Base-by-base conservation (phyloP, 1,140 invertebrate species). In the Temnothorax nylanderi region DNA sequence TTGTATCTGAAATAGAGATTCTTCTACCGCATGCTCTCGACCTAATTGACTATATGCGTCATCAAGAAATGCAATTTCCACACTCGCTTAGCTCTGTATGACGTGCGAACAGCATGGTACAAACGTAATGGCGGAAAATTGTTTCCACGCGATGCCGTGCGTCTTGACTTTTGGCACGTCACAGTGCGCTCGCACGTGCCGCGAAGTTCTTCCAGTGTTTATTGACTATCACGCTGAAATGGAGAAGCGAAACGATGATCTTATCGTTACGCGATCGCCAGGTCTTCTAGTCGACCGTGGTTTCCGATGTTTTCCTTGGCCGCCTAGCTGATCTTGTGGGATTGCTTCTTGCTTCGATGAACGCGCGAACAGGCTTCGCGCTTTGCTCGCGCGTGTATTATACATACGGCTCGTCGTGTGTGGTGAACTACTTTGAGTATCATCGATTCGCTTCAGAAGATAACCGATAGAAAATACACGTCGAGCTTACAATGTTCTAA, bases 1-100 rank as follows among this genome's bases (percentile, higher is more conserved):
- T 54, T 2, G 34, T 47, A 71, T 51, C 8, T 26, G 21, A 71
- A 26, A 26, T 81, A 21, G 47, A 44, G 34, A 54, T 69, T 54
- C 64, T 26, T 54, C 34, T 16, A 69, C 18, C 10, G 44, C 16
- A 18, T 69, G n/a, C 34, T 71, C 26, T 26, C 74, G 54, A 26
- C 37, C 41, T 81, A 81, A 81, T 81, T 81, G 34, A 71, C 47
- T 56, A 34, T 49, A 69, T 41, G 64, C 76, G 47, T 67, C 47
- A 81, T 81, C 77, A 71, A 81, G 64, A 65, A 71, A 71, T 41
- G 62, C 47, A 81, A 81, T 81, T 81, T 81, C 77, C 77, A 81
- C 77, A 32, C 47, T 60, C 47, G 56, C 58, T 77, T 67, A 67
- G 77, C 51, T 69, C 62, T 56, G 49, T 81, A 69, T 81, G 67